These are phyloP conservation scores for Phytoseiulus persimilis DNA, from an alignment of 2,888 invertebrate genomes.

Conservation along the genomic window DNA sequence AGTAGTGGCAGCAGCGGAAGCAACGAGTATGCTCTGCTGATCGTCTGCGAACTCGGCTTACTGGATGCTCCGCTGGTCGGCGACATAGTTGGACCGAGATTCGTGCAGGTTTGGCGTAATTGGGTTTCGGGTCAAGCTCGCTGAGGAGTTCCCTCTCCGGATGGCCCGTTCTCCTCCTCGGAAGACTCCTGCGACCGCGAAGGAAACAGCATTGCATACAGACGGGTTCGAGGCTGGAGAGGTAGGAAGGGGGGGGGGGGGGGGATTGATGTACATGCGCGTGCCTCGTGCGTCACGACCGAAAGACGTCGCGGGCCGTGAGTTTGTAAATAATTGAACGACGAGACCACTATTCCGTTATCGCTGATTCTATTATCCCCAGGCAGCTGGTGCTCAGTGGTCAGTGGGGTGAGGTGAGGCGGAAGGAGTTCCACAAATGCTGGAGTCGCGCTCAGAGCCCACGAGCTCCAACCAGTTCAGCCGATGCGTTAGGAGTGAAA, in stretches of 20 bases:
- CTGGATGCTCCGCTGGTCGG: background rate
- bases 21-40: slow-evolving; percentile 5
- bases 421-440: background rate
- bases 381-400: background rate
- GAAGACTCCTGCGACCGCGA: no score
- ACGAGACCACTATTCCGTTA: background rate
- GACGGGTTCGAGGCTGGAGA: no score
- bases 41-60: background rate
- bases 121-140: background rate
- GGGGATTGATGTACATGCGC: no score
- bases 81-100: background rate
- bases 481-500: no score
- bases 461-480: no score
- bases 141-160: no score
- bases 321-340: background rate
- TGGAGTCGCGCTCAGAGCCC: background rate
- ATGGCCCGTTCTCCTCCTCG: no score
- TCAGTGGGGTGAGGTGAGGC: background rate
- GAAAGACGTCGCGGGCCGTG: background rate
- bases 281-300: background rate
- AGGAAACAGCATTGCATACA: no score
- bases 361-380: background rate
- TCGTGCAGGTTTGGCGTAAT: background rate
- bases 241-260: no score
- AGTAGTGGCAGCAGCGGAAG: background rate